These are phyloP conservation scores for Pangasianodon hypophthalmus DNA, from an alignment of 2,113 vertebrate species.

Conservation along the genomic window DNA sequence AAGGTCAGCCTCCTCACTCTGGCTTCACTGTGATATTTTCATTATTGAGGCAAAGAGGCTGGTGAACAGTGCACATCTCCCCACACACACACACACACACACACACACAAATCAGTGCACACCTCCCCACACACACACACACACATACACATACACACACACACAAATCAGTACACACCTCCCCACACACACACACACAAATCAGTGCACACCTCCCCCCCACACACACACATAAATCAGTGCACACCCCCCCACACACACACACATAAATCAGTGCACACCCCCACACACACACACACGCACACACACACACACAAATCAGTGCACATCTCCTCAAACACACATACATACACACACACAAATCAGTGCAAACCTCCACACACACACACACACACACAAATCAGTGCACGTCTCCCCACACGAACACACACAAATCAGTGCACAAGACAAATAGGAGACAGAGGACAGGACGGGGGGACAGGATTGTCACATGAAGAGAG, in stretches of 20 bases:
- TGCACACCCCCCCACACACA: background rate
- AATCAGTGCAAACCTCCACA: background rate
- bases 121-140: too few relatives aligned
- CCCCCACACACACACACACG: conserved; percentile 7
- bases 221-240: conserved; percentile 14
- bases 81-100: conserved; percentile 20
- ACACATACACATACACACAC: too few relatives aligned
- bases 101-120: too few relatives aligned
- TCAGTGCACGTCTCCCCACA: background rate
- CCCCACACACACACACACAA: conserved; percentile 4
- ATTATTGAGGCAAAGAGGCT: conserved; percentile 66
- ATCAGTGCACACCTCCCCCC: background rate
- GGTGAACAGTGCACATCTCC: conserved; percentile 45
- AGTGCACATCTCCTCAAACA: background rate
- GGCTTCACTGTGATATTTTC: conserved; percentile 76
- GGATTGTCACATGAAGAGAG: background rate
- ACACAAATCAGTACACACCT: conserved; percentile 2
- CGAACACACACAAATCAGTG: background rate
- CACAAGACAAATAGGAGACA: background rate
- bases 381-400: conserved; percentile 15
- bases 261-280: background rate
- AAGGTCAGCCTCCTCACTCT: conserved; percentile 74
- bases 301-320: conserved; percentile 8
- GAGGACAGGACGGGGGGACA: conserved; percentile 5
- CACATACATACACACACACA: background rate